phyloP scores from a whole-genome alignment of 2,797 vertebrate genomes.

The Silurus lanzhouensis region DNA sequence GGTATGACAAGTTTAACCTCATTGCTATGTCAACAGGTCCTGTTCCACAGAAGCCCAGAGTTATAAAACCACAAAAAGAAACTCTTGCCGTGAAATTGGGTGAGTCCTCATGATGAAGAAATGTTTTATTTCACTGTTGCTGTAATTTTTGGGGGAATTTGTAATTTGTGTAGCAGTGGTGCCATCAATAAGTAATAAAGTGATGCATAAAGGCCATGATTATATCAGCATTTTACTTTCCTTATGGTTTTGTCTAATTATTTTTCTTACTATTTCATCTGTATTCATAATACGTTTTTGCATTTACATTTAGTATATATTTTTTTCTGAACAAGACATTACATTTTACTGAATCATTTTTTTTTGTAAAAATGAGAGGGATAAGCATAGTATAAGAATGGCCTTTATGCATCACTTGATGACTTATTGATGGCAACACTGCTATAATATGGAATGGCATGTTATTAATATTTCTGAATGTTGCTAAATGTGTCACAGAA shows the following conservation, averaged over 20 bases:
- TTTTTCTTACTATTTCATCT: not conserved
- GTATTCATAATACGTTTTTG: not conserved
- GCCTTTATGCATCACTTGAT: not conserved
- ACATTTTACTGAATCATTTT: not conserved
- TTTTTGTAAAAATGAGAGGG: not conserved
- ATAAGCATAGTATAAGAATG: not conserved
- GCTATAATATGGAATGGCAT: not conserved
- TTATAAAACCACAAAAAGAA: constrained; percentile 38
- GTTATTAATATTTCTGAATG: too few species aligned
- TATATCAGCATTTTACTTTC: not conserved
- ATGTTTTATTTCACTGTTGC: not conserved
- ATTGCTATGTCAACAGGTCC: not conserved
- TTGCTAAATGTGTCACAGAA: too few species aligned
- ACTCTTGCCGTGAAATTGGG: constrained; percentile 27
- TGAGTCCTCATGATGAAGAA: constrained; percentile 31
- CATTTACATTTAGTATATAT: not conserved
- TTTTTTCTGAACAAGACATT: not conserved
- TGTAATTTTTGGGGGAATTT: too few species aligned
- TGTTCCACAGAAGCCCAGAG: constrained; percentile 37
- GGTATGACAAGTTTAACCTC: not conserved
- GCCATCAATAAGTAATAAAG: not conserved
- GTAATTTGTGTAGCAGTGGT: not conserved
- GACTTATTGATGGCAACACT: not conserved
- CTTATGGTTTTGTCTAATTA: not conserved
- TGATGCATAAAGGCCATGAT: not conserved